Evolutionary conservation across 2,888 invertebrate genomes (phyloP), one percentile per base, ranked within the genome.

Genomic region (Zelleria hepariella): DNA sequence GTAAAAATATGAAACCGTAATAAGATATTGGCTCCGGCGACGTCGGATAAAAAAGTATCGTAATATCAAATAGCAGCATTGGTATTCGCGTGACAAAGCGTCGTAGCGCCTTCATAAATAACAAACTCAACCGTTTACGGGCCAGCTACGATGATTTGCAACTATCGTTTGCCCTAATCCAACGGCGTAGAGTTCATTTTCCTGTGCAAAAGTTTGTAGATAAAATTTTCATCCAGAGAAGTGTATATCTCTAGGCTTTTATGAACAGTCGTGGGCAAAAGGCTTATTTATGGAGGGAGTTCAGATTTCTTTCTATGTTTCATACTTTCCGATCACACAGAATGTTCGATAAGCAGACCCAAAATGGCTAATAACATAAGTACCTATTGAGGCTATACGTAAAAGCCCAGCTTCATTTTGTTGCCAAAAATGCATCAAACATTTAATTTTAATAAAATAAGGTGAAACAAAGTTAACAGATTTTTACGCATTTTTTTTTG

Each of bases 91-190:
- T 55, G 55, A 55, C 55, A 42, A 32, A 55, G 27, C n/a, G 10
- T 5, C 55, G 32, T 32, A 21, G 55, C 55, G 18, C 27, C 32
- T 55, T 55, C 55, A 55, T 55, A 55, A 55, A 55, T 55, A 55
- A 55, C 55, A 18, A 55, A 27, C 23, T n/a, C 27, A 55, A 21
- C 55, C 27, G 55, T n/a, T 32, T 55, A 27, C 8, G 32, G 20
- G 23, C 51, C n/a, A 24, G 25, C 7, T 53, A 52, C 23, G 23
- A 15, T 24, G 32, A 42, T 42, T 42, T 42, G 32, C 4, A 4
- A 25, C 24, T 5, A 2, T 1, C 53, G 15, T 5, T 24, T 24
- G 25, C 23, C 51, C 5, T 23, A 51, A 51, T 51, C 23, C 32
- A 42, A 4, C 15, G 32, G 10, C 21, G 23, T 24, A 53, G n/a